These are phyloP conservation scores for Pomacea maculata DNA, from an alignment of 1,140 invertebrate species.

Conservation along the genomic window DNA sequence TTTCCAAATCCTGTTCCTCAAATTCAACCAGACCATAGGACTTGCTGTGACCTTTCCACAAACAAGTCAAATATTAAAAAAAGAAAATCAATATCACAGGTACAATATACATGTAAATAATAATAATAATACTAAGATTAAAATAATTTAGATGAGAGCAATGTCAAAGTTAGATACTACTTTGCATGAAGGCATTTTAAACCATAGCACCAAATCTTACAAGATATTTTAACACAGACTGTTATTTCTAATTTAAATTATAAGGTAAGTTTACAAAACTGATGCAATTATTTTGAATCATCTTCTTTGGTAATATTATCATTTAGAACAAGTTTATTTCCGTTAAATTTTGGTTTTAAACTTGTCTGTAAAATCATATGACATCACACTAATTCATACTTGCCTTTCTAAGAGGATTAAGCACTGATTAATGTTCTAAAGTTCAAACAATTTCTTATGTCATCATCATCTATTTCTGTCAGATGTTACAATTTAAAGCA, in stretches of 20 bases:
- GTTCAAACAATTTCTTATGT: neutral
- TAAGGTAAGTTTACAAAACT: no score
- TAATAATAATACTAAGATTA: no score
- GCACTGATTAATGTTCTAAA: neutral
- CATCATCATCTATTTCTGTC: neutral
- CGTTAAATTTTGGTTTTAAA: neutral
- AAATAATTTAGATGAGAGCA: neutral
- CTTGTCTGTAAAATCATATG: neutral
- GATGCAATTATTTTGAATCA: no score
- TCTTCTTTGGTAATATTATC: neutral
- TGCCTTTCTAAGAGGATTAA: neutral
- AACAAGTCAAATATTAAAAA: neutral
- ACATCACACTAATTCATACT: neutral
- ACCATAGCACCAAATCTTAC: no score
- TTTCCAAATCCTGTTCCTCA: conserved; percentile 58
- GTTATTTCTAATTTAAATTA: no score
- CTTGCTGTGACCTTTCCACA: conserved; percentile 66
- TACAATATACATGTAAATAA: neutral
- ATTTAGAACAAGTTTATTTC: neutral
- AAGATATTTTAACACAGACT: no score
- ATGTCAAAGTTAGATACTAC: neutral
- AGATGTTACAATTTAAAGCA: neutral
- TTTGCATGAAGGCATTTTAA: no score
- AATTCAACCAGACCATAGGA: conserved; percentile 74
- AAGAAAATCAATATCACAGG: neutral